These are phyloP conservation scores for Apis florea DNA, from an alignment of 1,140 invertebrate genomes.

Conservation along the genomic window DNA sequence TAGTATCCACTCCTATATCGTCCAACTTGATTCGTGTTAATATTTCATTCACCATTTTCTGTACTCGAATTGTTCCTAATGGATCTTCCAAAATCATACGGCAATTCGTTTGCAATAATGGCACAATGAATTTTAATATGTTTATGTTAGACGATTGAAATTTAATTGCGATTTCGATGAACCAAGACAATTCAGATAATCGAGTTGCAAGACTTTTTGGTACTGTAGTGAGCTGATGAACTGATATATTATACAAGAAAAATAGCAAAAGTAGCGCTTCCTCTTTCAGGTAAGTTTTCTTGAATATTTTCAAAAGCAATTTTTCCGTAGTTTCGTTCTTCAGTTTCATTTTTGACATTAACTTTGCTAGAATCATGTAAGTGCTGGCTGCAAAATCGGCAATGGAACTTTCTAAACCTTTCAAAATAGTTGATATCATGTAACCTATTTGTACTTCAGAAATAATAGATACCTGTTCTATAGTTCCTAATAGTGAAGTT, in stretches of 20 bases:
- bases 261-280: constrained; percentile 83
- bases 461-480: constrained; percentile 81
- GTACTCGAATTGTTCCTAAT: constrained; percentile 40
- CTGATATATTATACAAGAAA: constrained; percentile 83
- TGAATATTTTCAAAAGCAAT: constrained; percentile 83
- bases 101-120: constrained; percentile 78
- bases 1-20: constrained; percentile 73
- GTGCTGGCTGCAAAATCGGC: constrained; percentile 86
- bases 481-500: constrained; percentile 85
- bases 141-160: constrained; percentile 79
- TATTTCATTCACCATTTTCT: constrained; percentile 77
- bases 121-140: constrained; percentile 80
- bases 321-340: constrained; percentile 83
- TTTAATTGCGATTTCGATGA: constrained; percentile 80
- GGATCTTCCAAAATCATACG: constrained; percentile 52
- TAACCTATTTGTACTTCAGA: constrained; percentile 86
- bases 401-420: constrained; percentile 85
- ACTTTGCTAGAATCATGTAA: constrained; percentile 87
- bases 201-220: constrained; percentile 79
- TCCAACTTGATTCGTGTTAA: constrained; percentile 81
- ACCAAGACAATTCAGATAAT: constrained; percentile 79
- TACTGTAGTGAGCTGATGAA: constrained; percentile 77
- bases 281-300: constrained; percentile 79
- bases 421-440: constrained; percentile 85
- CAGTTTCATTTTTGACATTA: constrained; percentile 84